Base-by-base conservation (phyloP, 2,113 vertebrate genomes). In the Hiodon tergisus region DNA sequence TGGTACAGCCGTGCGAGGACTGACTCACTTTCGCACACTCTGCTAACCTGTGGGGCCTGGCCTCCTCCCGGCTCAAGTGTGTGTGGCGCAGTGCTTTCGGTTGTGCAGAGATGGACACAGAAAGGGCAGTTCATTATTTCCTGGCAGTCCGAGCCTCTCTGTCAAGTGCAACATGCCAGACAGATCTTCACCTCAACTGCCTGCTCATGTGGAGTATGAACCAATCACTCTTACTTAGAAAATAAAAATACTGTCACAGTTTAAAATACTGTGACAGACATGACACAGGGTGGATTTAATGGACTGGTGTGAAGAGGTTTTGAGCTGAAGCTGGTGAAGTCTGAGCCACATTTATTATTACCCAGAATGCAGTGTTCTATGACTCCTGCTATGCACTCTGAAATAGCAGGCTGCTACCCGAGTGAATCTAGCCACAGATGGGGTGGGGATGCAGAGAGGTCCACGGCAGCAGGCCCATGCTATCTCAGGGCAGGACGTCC, bases 111-210 rank as follows among this genome's bases (percentile, higher is more conserved):
- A 71, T 75, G 80, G 78, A 72, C 74, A 69, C 70, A 62, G 61
- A 81, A 81, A 71, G 69, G 71, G 79, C 71, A 79, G 75, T 84
- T 81, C 76, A 82, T 76, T 75, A 78, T 76, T 83, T 81, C 79
- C 77, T 80, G 79, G 73, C 81, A 80, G 69, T 68, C 71, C 69
- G 48, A 61, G 74, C 77, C 82, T 85, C 78, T 76, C 78, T 75
- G 62, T 76, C 14, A 4, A 66, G 72, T 78, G 74, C 58, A 10
- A 79, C 74, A 82, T 82, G 78, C 81, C 81, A 77, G 52, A 78
- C 51, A 17, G 65, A 61, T 6, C 61, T 50, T 52, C n/a, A 72
- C 66, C 47, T 50, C 46, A 60, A 46, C 46, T 47, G n/a, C 14
- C 57, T 50, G 53, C 48, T 73, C 53, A 31, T 31, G 55, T 5